A percentile compares a stretch with the other conserved stretches of the same genome.
These are phyloP conservation scores for Odontamblyopus lacepedii DNA, from an alignment of 2,797 vertebrate species.

Conservation along the genomic window DNA sequence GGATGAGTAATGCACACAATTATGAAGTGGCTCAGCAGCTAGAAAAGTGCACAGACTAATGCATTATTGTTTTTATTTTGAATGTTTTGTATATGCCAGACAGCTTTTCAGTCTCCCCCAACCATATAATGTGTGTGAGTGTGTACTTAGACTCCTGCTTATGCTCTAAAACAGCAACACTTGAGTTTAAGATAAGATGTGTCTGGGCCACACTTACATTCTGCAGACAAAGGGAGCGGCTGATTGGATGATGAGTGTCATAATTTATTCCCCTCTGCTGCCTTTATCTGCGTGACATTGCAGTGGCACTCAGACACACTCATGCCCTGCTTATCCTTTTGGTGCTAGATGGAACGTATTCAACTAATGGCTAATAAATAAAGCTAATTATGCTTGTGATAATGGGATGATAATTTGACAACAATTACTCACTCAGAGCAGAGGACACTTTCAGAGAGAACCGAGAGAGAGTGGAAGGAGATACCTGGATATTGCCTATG, in stretches of 20 bases:
- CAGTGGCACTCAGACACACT: constrained; percentile 29
- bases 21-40: not conserved
- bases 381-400: constrained; percentile 65
- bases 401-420: constrained; percentile 59
- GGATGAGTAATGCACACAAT: not conserved
- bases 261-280: constrained; percentile 23
- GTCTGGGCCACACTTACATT: constrained; percentile 25
- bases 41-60: not conserved
- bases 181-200: constrained; percentile 37
- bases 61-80: not conserved
- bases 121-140: not conserved
- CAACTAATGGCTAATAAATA: constrained; percentile 69
- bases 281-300: constrained; percentile 50
- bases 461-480: constrained; percentile 25
- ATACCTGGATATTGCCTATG: constrained; percentile 55
- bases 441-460: constrained; percentile 45
- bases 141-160: not conserved
- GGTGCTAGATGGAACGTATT: constrained; percentile 35
- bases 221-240: constrained; percentile 17
- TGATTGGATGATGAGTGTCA: constrained; percentile 28
- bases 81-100: not conserved
- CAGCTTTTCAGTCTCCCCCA: not conserved
- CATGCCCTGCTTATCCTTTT: constrained; percentile 41
- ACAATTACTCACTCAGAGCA: constrained; percentile 58
- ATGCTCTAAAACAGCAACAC: constrained; percentile 13